phyloP scores from a whole-genome alignment of 2,797 vertebrate genomes.

The Cottoperca gobio region DNA sequence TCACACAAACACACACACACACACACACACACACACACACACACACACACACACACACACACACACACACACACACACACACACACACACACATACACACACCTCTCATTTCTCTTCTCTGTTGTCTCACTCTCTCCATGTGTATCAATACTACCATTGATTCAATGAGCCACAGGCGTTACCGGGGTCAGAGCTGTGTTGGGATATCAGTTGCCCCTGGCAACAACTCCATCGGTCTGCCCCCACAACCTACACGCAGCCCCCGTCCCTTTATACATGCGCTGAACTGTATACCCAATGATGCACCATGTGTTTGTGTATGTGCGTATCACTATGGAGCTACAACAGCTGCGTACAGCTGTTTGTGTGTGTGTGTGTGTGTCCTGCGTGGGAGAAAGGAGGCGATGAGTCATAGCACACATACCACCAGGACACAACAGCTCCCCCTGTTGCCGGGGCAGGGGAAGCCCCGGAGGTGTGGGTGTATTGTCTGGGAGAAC shows the following conservation, averaged over 20 bases:
- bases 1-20: constrained; percentile 3
- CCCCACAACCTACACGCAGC: constrained; percentile 63
- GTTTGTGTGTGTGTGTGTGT: constrained; percentile 43
- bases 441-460: constrained; percentile 86
- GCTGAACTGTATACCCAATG: constrained; percentile 38
- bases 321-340: constrained; percentile 54
- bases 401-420: constrained; percentile 83
- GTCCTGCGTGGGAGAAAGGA: constrained; percentile 75
- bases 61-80: constrained; percentile 16
- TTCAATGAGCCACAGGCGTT: constrained; percentile 65
- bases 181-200: constrained; percentile 77
- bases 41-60: too few relatives aligned
- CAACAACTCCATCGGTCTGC: constrained; percentile 73
- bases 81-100: constrained; percentile 29
- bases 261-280: constrained; percentile 70
- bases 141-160: constrained; percentile 81
- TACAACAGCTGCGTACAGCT: constrained; percentile 41
- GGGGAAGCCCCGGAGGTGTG: constrained; percentile 80
- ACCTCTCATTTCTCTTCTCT: constrained; percentile 34
- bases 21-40: background rate
- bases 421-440: constrained; percentile 85
- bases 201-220: constrained; percentile 76
- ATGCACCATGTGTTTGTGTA: constrained; percentile 56
- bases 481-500: constrained; percentile 84
- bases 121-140: constrained; percentile 71